Conservation (phyloP, 37 sponge, comb jelly and placozoan genomes). For the Oscarella lobularis region DNA sequence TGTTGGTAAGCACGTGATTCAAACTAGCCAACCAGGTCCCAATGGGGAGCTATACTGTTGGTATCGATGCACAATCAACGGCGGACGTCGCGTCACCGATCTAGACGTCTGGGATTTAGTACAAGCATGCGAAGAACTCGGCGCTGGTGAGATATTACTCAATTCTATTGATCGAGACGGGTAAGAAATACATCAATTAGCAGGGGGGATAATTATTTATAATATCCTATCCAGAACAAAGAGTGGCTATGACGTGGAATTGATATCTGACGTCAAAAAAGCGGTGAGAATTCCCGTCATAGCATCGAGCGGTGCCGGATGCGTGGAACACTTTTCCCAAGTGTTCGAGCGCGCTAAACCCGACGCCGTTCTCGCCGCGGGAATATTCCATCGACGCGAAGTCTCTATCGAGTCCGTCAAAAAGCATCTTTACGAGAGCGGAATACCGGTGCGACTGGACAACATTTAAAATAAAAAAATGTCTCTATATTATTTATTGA, state of each 20-base stretch:
- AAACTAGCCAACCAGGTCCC: background rate
- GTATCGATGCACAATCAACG: background rate
- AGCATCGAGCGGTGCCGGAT: slow-evolving; percentile 5
- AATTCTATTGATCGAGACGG: slow-evolving; percentile 9
- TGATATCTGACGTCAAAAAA: slow-evolving; percentile 3
- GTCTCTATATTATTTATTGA: too few species aligned
- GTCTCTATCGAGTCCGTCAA: background rate
- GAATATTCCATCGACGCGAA: background rate
- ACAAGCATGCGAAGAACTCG: background rate
- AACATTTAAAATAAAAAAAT: too few species aligned
- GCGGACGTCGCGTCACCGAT: background rate
- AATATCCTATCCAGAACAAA: background rate
- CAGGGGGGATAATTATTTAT: too few species aligned
- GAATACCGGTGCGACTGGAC: background rate
- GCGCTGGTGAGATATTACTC: slow-evolving; percentile 16
- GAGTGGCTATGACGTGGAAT: slow-evolving; percentile 2
- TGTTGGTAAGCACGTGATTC: background rate
- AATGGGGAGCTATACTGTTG: slow-evolving; percentile 3
- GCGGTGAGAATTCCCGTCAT: slow-evolving; percentile 6
- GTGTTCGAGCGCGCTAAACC: background rate
- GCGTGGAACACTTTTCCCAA: background rate
- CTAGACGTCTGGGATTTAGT: background rate
- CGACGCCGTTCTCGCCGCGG: slow-evolving; percentile 7
- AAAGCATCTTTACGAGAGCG: background rate
- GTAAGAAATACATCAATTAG: background rate